phyloP scores from a whole-genome alignment of 2,797 vertebrate species.

The Sebastolobus alascanus region DNA sequence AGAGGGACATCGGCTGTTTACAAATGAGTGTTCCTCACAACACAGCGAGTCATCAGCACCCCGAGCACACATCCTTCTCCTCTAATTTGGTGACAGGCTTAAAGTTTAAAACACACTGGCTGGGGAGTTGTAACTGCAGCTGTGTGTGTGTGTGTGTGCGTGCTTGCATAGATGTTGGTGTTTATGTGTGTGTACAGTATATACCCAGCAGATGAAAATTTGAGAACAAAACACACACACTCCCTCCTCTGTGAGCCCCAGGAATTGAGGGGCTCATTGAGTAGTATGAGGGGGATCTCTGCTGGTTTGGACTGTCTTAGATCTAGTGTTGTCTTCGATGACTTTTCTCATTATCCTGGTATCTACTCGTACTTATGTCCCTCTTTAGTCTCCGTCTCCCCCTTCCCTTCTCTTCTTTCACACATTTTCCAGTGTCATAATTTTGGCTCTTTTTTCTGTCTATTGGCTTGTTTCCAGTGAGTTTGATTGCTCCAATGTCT shows the following conservation, averaged over 20 bases:
- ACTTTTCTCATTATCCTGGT: neutral
- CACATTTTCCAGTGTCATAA: neutral
- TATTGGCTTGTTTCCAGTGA: conserved; percentile 23
- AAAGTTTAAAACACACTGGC: conserved; percentile 25
- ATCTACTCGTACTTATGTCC: too few species aligned
- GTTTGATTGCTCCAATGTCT: conserved; percentile 4
- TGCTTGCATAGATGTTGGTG: neutral
- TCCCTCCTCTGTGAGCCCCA: neutral
- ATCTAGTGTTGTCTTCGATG: neutral
- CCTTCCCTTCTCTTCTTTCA: neutral
- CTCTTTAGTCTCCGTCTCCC: too few species aligned
- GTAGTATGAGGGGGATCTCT: conserved; percentile 3
- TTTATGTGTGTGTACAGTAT: neutral
- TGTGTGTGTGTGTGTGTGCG: neutral
- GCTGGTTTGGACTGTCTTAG: conserved; percentile 1
- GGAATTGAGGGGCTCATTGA: neutral
- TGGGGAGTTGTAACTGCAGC: conserved; percentile 4
- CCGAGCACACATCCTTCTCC: conserved; percentile 25
- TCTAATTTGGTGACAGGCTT: conserved; percentile 54
- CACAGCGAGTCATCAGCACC: conserved; percentile 34
- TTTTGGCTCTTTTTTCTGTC: conserved; percentile 1
- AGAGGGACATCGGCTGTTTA: conserved; percentile 22
- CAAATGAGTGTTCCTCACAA: conserved; percentile 38
- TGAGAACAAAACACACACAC: conserved; percentile 2
- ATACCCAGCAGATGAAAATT: conserved; percentile 4